Base-by-base conservation (phyloP, 2,888 invertebrate species). In the Abrostola tripartita region DNA sequence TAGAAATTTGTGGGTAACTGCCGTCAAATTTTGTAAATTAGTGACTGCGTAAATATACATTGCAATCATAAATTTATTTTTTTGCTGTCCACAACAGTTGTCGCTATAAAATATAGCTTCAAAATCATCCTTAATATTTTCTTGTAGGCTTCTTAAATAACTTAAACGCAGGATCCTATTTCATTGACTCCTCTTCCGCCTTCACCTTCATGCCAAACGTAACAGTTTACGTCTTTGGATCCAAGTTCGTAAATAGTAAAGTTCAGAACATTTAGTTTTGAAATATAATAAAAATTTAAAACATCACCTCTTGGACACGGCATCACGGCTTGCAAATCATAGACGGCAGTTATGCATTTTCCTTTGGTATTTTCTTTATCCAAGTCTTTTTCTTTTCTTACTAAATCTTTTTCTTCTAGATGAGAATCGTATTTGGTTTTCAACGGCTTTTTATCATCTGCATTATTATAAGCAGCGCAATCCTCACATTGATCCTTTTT, bases 1-100 rank as follows among this genome's bases (percentile, higher is more conserved):
- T 36, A 82, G 61, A 73, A 80, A 84, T 57, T 79, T 82, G 62
- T 65, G 68, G 0, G 68, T 68, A 5, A 68, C 12, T 10, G 52
- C 59, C 35, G 11, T 65, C 0, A 65, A 9, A 9, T 65, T 65
- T 0, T 65, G 14, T 0, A 65, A 65, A n/a, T 47, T 52, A 37
- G 37, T 36, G 0, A 49, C 35, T 36, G 53, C 53, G 14, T 53
- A 53, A 11, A 42, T 9, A 42, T 53, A 53, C 5, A 53, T 7
- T 12, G 49, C 50, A 5, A 49, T n/a, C 36, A 49, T 57, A n/a
- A 50, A 57, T 10, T 42, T n/a, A 14, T 53, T 53, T 54, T 54
- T 54, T 44, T 54, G 54, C 35, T 54, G 54, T 4, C 54, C 54
- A 37, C 44, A 42, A 36, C 54, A 54, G 44, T 54, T 54, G 12